phyloP scores from a whole-genome alignment of 2,888 invertebrate genomes.

The Tridacna gigas region DNA sequence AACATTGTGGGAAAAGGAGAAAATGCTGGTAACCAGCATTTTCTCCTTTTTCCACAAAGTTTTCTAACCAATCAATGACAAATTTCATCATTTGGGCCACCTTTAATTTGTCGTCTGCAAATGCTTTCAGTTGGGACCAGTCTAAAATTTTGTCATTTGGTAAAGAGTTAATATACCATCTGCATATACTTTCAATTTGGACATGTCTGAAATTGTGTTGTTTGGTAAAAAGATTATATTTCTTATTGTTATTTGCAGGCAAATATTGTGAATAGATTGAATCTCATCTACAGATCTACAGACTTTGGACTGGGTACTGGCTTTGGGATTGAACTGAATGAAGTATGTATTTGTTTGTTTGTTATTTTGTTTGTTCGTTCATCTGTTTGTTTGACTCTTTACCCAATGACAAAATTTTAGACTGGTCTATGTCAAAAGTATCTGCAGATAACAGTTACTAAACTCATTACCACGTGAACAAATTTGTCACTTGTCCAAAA shows the following conservation, averaged over 20 bases:
- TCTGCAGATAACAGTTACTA: no score
- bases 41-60: neutral
- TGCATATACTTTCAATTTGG: no score
- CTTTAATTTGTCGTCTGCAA: neutral
- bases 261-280: slow-evolving; percentile 53
- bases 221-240: no score
- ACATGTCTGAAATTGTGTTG: neutral
- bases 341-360: slow-evolving; percentile 30
- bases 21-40: neutral
- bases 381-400: no score
- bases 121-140: no score
- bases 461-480: no score
- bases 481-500: no score
- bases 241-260: slow-evolving; percentile 32
- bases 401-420: no score
- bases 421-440: no score
- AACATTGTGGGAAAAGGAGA: neutral
- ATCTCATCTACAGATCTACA: slow-evolving; percentile 56
- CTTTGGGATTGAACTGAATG: slow-evolving; percentile 51
- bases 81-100: no score
- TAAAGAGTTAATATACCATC: neutral
- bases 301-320: slow-evolving; percentile 45
- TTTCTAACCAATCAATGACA: no score
- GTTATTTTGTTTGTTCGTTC: neutral
- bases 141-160: neutral